Evolutionary conservation across 2,797 vertebrate species (phyloP).

Genomic region (Rhinogobio ventralis): DNA sequence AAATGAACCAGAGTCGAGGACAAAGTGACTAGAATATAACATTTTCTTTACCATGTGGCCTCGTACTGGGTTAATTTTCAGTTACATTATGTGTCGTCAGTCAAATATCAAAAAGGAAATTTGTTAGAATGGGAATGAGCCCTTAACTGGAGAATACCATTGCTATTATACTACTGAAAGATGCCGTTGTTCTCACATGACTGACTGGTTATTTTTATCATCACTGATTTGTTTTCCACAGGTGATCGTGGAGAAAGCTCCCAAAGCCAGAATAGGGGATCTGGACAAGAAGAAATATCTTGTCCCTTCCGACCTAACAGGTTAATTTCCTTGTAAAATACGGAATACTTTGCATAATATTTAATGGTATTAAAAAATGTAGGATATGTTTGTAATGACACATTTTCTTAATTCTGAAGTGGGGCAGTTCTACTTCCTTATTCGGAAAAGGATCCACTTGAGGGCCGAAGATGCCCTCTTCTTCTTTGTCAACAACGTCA

Average conservation of each 20-base stretch:
- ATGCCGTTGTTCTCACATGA: slow-evolving; percentile 2
- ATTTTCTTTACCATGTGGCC: background rate
- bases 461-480: slow-evolving; percentile 93
- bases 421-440: slow-evolving; percentile 95
- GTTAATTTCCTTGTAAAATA: slow-evolving; percentile 65
- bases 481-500: slow-evolving; percentile 97
- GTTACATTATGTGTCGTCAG: slow-evolving; percentile 1
- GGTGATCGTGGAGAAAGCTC: slow-evolving; percentile 95
- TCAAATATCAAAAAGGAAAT: background rate
- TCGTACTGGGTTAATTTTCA: background rate
- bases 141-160: background rate
- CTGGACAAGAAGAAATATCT: slow-evolving; percentile 96
- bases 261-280: slow-evolving; percentile 94
- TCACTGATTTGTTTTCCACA: slow-evolving; percentile 59
- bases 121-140: background rate
- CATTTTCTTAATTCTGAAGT: slow-evolving; percentile 71
- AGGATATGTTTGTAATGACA: background rate
- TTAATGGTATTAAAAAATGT: background rate
- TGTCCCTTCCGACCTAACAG: slow-evolving; percentile 93
- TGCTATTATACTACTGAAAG: background rate
- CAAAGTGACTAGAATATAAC: background rate
- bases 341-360: background rate
- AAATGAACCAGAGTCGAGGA: background rate
- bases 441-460: slow-evolving; percentile 93
- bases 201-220: background rate